Base-by-base conservation (phyloP, 2,113 vertebrate species). In the Crotalus tigris region DNA sequence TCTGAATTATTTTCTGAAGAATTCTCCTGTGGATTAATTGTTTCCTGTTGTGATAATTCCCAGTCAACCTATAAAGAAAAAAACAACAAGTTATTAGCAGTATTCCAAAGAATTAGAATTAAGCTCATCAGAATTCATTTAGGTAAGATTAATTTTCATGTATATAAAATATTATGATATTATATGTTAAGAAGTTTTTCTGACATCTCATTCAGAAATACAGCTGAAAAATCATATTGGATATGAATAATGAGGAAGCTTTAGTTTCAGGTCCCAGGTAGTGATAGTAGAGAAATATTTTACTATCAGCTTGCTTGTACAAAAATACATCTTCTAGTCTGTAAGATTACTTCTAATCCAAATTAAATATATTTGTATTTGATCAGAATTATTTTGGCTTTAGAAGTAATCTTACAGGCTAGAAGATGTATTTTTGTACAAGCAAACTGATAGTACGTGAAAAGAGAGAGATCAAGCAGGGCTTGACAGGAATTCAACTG, bases 1-100 rank as follows among this genome's bases (percentile, higher is more conserved):
- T 97, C 97, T 44, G 94, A 21, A 90, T 89, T 8, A 10, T 64
- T 21, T 87, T 96, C 97, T 91, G 90, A 61, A 39, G 81, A 58
- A 88, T 91, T 92, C 10, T 94, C 91, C 1, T 94, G 94, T 1
- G 95, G n/a, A 53, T 92, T 94, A 58, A 93, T 53, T n/a, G 91
- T n/a, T 3, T 96, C 95, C 23, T 88, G 44, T 0, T 92, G 93
- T 58, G 95, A 61, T 2, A 94, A 92, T 0, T 90, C 46, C 97
- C 93, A 95, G 15, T 85, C 86, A 23, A 61, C 94, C 97, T 97
- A 91, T 9, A 89, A 92, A 44, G 92, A 64, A 54, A 12, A n/a
- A 55, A 39, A 39, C 39, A 39, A 6, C 13, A 21, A 85, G 33
- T 85, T 61, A 33, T 17, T 53, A 15, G 9, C 49, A 26, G 2